Evolutionary conservation across 2,113 vertebrate species (phyloP), one percentile per base, ranked within the genome.

Genomic region (Saguinus midas): DNA sequence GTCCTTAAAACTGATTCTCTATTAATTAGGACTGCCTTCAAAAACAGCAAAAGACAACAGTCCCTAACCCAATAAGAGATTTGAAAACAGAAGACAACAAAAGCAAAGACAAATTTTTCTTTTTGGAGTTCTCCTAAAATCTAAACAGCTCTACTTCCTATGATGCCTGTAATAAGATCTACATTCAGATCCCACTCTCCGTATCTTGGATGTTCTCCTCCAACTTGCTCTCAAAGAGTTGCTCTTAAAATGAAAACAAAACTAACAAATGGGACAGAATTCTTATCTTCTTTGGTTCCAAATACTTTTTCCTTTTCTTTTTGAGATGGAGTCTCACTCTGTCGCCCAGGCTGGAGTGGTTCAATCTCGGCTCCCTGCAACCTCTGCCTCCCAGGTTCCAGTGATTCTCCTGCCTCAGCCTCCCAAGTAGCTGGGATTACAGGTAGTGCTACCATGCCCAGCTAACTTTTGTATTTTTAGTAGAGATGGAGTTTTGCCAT

Each of bases 21-120:
- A 82, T 87, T 82, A 82, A 75, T 43, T 75, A 96, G 25, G 81
- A 94, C 35, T 91, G 25, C 45, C 55, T 87, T 91, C 27, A 87
- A 85, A 90, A 87, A 25, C 13, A 81, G 35, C 66, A 73, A 81
- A 89, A 82, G 18, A 8, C 87, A 85, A 75, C 23, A 21, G n/a
- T 35, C 68, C 52, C 16, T 66, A 23, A 81, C 45, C 43, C 6
- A 29, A 21, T 37, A 48, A 92, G 35, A 72, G 43, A 79, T 23
- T 6, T 80, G 43, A 73, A 93, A 93, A 76, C 17, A 66, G 61
- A 64, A 64, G 27, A 64, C 27, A 64, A 64, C 61, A 64, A 64
- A 64, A 64, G 58, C 58, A 64, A 64, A 64, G 58, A 21, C 45
- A 57, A 83, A 90, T 18, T 29, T 35, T 84, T 57, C 32, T 82